phyloP scores from a whole-genome alignment of 1,140 invertebrate genomes.

The Latrodectus geometricus region DNA sequence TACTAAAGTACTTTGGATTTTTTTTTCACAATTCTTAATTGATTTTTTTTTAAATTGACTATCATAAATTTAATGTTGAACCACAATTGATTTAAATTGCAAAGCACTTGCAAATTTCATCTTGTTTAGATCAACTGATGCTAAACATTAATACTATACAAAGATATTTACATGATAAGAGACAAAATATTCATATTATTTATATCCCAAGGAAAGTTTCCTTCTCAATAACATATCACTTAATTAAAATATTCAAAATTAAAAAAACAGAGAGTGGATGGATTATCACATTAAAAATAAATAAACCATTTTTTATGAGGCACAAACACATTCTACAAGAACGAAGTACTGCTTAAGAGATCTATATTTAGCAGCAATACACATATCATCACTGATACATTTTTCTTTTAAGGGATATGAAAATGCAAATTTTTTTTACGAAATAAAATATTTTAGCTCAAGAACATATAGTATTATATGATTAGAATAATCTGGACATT shows the following conservation, averaged over 20 bases:
- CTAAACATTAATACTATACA: constrained; percentile 26
- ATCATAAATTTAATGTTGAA: background rate
- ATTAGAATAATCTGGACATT: no score
- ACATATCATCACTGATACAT: constrained; percentile 25
- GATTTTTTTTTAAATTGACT: no score
- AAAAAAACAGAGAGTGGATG: constrained; percentile 25
- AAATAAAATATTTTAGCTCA: no score
- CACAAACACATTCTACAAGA: constrained; percentile 49
- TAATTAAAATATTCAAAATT: background rate
- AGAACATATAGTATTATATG: no score
- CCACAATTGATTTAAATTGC: background rate
- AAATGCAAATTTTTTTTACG: constrained; percentile 8
- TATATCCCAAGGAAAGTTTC: background rate
- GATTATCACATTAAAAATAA: constrained; percentile 46
- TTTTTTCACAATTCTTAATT: no score
- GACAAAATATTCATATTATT: constrained; percentile 15
- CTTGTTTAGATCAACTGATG: background rate
- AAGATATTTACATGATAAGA: constrained; percentile 10
- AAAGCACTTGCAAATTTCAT: background rate
- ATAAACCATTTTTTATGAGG: constrained; percentile 32
- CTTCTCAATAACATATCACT: background rate
- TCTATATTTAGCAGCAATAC: background rate
- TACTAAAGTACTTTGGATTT: no score
- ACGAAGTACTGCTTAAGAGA: constrained; percentile 8
- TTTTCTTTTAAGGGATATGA: constrained; percentile 42